A percentile compares a stretch with the other conserved stretches of the same genome.
phyloP scores from a whole-genome alignment of 1,140 invertebrate species.

The Acromyrmex heyeri region DNA sequence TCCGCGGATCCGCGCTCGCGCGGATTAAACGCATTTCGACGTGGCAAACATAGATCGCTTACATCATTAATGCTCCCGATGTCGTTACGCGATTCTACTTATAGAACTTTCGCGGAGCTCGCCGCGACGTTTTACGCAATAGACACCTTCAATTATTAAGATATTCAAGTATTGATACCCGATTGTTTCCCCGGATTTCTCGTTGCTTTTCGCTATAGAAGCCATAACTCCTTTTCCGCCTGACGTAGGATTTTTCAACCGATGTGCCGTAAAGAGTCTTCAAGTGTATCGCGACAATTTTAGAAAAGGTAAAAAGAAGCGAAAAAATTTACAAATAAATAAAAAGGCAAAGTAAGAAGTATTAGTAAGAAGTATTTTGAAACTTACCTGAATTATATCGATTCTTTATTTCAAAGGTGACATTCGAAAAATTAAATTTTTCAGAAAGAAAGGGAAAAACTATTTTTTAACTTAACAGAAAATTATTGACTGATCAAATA shows the following conservation, averaged over 20 bases:
- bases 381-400: no score
- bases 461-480: no score
- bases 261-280: no score
- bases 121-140: slow-evolving; percentile 32
- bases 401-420: no score
- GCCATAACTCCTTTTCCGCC: background rate
- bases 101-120: slow-evolving; percentile 33
- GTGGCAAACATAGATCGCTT: slow-evolving; percentile 58
- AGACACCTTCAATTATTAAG: slow-evolving; percentile 46
- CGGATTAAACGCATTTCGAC: slow-evolving; percentile 59
- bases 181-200: slow-evolving; percentile 37
- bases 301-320: no score
- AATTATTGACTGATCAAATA: no score
- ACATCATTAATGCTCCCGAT: slow-evolving; percentile 55
- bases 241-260: background rate
- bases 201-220: background rate
- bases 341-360: no score
- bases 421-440: no score
- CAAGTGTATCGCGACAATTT: no score
- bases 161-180: slow-evolving; percentile 29
- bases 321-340: no score
- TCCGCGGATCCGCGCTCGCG: slow-evolving; percentile 44
- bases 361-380: no score
- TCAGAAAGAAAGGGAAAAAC: no score
- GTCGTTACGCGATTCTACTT: slow-evolving; percentile 30